Percentiles rank a stretch among this genome's conserved stretches.
phyloP scores from a whole-genome alignment of 1,140 invertebrate species.

The Temnothorax longispinosus region DNA sequence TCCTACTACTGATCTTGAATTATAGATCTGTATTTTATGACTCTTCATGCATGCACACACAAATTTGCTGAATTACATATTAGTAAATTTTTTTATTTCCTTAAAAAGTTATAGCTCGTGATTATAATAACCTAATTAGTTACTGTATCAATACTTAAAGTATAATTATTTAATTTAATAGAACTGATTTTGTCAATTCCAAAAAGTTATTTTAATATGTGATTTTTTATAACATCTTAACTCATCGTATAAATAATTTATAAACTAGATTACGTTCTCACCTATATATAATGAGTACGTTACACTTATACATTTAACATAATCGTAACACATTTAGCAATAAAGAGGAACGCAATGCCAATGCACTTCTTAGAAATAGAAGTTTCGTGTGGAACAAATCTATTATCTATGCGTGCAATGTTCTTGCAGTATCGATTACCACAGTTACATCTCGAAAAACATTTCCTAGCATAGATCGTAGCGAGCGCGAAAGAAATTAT shows the following conservation, averaged over 20 bases:
- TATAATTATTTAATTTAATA: background rate
- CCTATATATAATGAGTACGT: background rate
- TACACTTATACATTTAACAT: background rate
- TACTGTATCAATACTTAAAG: background rate
- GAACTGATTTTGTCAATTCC: background rate
- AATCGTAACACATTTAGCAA: slow-evolving; percentile 1
- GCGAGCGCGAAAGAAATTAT: slow-evolving; percentile 14
- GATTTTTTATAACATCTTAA: background rate
- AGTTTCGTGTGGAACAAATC: slow-evolving; percentile 22
- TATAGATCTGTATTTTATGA: background rate
- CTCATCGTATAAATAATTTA: background rate
- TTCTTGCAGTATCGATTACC: slow-evolving; percentile 19
- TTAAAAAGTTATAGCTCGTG: background rate
- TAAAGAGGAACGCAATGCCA: background rate
- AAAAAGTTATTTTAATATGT: background rate
- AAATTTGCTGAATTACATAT: slow-evolving; percentile 4
- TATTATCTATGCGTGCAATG: background rate
- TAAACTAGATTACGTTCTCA: background rate
- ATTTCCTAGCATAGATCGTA: background rate
- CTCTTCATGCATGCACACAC: background rate
- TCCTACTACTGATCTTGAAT: background rate
- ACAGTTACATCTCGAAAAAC: background rate
- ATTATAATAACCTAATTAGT: background rate
- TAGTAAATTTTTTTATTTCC: background rate
- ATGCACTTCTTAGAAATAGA: background rate